Evolutionary conservation across 2,113 vertebrate genomes (phyloP), one percentile per base, ranked within the genome.

Genomic region (Scortum barcoo): DNA sequence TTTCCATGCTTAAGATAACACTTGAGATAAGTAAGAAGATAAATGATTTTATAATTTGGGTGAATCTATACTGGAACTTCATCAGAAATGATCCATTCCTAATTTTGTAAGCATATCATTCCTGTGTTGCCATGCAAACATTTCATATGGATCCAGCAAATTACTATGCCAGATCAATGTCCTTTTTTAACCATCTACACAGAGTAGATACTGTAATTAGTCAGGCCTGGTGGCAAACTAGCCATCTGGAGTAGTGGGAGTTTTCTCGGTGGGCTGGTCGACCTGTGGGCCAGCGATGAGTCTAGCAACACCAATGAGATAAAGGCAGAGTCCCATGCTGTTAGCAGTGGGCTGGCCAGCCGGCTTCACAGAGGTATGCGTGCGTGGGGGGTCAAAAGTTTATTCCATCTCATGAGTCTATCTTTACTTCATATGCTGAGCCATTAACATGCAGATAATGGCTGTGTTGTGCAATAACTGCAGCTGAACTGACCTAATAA

Each of bases 221-320:
- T 80, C 87, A 89, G 79, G 17, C 69, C 76, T 2, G 4, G 17
- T 88, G 80, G 81, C 76, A 76, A 88, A 74, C 57, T 56, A 58
- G 69, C 88, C 91, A 92, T 91, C 88, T 92, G 89, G 71, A 87
- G 44, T 67, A 28, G 86, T 88, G 69, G 75, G 86, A 81, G 86
- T 85, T 87, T 70, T 84, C 86, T 87, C 85, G 1, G 72, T 70
- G 78, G 85, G 82, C 80, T n/a, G 24, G 22, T 79, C 36, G 60
- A 80, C 83, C 85, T 81, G 69, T 63, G 58, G 87, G 76, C 78
- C 79, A 78, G 57, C 3, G 19, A 76, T 61, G 72, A 90, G 76
- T 78, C 51, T 62, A 70, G 75, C 67, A 83, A 42, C 82, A 72
- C 58, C 81, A 63, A 22, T 73, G 50, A 84, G 81, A 74, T 63